These are phyloP conservation scores for Amphiprion percula DNA, from an alignment of 2,113 vertebrate genomes.

Conservation along the genomic window DNA sequence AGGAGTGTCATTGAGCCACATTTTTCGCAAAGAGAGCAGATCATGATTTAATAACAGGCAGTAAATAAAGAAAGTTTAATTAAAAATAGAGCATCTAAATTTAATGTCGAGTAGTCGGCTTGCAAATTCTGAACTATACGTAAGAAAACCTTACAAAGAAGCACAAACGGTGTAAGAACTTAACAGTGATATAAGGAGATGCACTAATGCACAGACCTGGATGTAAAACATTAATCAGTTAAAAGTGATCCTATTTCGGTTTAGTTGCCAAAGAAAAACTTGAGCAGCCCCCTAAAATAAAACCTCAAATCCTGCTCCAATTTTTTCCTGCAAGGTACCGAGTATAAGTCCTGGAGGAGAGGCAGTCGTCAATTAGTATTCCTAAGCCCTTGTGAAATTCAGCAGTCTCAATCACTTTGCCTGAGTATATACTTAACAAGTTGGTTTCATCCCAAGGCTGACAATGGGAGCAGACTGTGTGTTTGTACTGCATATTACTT, in stretches of 20 bases:
- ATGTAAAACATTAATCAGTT: constrained; percentile 46
- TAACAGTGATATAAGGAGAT: constrained; percentile 9
- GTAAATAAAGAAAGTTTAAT: constrained; percentile 3
- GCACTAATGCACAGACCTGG: not conserved
- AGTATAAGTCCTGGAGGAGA: constrained; percentile 40
- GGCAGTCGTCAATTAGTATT: constrained; percentile 46
- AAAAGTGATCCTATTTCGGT: constrained; percentile 12
- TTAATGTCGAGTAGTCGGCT: not conserved
- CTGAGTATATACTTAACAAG: constrained; percentile 56
- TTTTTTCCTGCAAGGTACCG: constrained; percentile 23
- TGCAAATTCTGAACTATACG: not conserved
- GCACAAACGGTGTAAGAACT: not conserved
- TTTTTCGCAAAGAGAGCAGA: not conserved
- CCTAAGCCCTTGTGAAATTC: constrained; percentile 40
- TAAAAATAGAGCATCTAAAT: constrained; percentile 19
- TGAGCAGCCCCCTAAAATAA: constrained; percentile 42
- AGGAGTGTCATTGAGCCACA: not conserved
- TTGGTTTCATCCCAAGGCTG: constrained; percentile 52
- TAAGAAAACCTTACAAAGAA: not conserved
- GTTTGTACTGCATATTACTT: constrained; percentile 66
- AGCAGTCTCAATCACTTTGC: constrained; percentile 54
- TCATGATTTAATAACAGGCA: not conserved
- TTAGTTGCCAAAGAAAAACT: constrained; percentile 35
- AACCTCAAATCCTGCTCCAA: constrained; percentile 35
- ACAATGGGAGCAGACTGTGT: constrained; percentile 54